phyloP scores from a whole-genome alignment of 2,888 invertebrate species.

The Pseudococcus jackbeardsleyi region DNA sequence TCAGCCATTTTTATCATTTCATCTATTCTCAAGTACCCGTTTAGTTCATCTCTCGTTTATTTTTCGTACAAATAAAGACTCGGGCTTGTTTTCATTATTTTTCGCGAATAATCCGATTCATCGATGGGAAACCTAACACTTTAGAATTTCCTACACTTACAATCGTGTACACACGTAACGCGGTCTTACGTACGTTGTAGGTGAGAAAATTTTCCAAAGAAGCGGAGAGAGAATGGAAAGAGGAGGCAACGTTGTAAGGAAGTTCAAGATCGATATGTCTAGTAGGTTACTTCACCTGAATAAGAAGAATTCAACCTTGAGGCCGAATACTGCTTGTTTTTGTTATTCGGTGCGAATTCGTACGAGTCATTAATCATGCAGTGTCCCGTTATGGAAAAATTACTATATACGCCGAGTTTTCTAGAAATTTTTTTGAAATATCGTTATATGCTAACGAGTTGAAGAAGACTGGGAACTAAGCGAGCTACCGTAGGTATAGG shows the following conservation, averaged over 20 bases:
- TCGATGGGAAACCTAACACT: no score
- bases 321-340: constrained; percentile 36
- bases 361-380: constrained; percentile 44
- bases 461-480: not conserved
- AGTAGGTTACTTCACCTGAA: not conserved
- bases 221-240: no score
- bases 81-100: no score
- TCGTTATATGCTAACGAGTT: constrained; percentile 43
- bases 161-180: no score
- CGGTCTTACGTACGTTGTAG: no score
- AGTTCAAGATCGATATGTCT: not conserved
- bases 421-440: constrained; percentile 42
- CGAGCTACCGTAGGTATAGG: not conserved
- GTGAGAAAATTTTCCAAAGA: no score
- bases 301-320: constrained; percentile 6
- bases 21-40: no score
- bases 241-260: not conserved
- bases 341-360: constrained; percentile 20
- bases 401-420: constrained; percentile 23
- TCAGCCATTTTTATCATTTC: no score
- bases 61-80: no score
- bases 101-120: no score
- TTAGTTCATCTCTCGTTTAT: no score
- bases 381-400: constrained; percentile 32
- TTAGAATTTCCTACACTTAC: no score